A percentile compares a stretch with the other conserved stretches of the same genome.
These are phyloP conservation scores for Atta colombica DNA, from an alignment of 1,140 invertebrate genomes.

Conservation along the genomic window DNA sequence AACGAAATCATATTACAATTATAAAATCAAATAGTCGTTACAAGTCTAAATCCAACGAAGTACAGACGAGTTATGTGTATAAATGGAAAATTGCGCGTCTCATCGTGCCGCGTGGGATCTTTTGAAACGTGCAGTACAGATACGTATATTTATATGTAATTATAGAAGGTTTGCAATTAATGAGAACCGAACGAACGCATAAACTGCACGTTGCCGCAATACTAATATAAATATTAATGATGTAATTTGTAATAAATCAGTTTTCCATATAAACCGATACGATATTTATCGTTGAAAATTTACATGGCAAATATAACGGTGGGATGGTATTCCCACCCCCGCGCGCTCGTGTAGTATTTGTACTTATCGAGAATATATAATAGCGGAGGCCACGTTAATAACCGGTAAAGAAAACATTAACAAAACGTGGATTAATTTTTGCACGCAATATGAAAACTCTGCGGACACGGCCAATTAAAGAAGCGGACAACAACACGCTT, in stretches of 20 bases:
- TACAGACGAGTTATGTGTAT: too few relatives aligned
- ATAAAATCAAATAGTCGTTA: too few relatives aligned
- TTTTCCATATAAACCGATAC: constrained; percentile 43
- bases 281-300: constrained; percentile 55
- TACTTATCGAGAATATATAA: constrained; percentile 37
- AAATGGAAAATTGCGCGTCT: background rate
- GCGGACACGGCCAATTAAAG: constrained; percentile 30
- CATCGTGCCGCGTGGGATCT: background rate
- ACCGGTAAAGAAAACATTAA: constrained; percentile 44
- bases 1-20: too few relatives aligned
- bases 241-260: constrained; percentile 57
- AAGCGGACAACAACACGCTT: background rate
- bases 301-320: constrained; percentile 21
- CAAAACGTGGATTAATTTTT: constrained; percentile 51
- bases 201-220: constrained; percentile 32
- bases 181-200: constrained; percentile 36
- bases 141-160: constrained; percentile 39
- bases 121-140: background rate
- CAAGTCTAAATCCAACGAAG: too few relatives aligned
- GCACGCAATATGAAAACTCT: constrained; percentile 45
- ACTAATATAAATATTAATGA: constrained; percentile 57
- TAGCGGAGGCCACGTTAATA: constrained; percentile 30
- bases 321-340: background rate
- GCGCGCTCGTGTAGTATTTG: background rate
- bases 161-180: constrained; percentile 44